Base-by-base conservation (phyloP, 2,888 invertebrate genomes). In the Lissocephala sabroskyi region DNA sequence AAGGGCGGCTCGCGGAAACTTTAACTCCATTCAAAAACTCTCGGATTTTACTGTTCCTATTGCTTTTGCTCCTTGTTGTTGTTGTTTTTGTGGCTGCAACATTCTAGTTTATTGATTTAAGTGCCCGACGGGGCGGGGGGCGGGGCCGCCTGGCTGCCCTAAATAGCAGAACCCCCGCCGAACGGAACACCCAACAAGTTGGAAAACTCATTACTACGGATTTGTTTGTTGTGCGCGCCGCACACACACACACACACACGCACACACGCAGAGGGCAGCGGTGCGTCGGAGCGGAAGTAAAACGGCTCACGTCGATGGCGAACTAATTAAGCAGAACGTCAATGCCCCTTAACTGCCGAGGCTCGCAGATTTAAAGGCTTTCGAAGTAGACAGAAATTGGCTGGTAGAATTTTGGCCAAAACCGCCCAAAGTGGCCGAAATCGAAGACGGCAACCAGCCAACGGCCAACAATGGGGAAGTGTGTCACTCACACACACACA, bases 61-160 rank as follows among this genome's bases (percentile, higher is more conserved):
- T 44, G 41, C 47, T 49, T 55, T 16, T 53, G 23, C 32, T 40
- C 44, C 43, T 58, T 63, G 43, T 46, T 56, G 52, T 49, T 65
- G 40, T 49, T 63, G 46, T 40, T 47, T 37, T 11, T 46, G 41
- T 13, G 0, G n/a, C 19, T 40, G 40, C 33, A 33, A 23, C n/a
- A n/a, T 47, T 48, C 41, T 49, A 51, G 60, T 52, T 59, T 71
- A 71, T 71, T 74, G 71, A 71, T 71, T 71, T 70, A 76, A 76
- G 66, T 70, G 64, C 55, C 50, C 62, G 10, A 30, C 11, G 13
- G 4, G 2, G 14, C 35, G 35, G 14, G 14, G 33, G 9, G 3
- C 16, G 30, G 35, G 35, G 16, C n/a, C n/a, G n/a, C n/a, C n/a
- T 35, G 7, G 39, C 19, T 37, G 68, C 65, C 60, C 73, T 67